These are phyloP conservation scores for Ctenomys sociabilis DNA, from an alignment of 2,113 vertebrate genomes.

Conservation along the genomic window DNA sequence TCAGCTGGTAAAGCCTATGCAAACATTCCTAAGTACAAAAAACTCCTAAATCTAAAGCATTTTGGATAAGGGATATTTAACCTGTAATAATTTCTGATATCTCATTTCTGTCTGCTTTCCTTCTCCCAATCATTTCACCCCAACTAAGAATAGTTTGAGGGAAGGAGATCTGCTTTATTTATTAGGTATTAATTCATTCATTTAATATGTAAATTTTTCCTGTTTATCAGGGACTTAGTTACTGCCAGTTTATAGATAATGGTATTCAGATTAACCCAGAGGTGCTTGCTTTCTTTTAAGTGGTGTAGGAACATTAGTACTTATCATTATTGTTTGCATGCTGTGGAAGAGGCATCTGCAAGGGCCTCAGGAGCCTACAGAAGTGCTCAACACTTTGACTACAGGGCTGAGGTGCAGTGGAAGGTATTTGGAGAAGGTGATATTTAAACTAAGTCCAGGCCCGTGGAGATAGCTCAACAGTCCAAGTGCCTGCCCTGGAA, in stretches of 20 bases:
- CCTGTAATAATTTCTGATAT: background rate
- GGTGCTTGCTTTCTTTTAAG: background rate
- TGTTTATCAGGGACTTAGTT: background rate
- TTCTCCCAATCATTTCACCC: background rate
- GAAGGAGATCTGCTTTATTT: background rate
- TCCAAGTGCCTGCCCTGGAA: too few relatives aligned
- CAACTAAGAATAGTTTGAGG: background rate
- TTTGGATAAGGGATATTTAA: background rate
- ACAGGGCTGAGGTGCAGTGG: background rate
- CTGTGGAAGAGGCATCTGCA: background rate
- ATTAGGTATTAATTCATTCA: conserved; percentile 15
- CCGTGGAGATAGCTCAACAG: too few relatives aligned
- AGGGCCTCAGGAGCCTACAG: background rate
- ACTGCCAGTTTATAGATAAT: background rate
- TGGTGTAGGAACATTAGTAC: background rate
- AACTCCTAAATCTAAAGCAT: background rate
- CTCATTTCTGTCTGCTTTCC: background rate
- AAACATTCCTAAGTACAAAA: background rate
- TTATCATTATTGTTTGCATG: background rate
- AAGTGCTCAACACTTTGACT: background rate
- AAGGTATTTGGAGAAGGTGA: background rate
- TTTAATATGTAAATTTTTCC: background rate
- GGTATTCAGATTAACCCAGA: background rate
- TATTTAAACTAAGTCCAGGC: background rate
- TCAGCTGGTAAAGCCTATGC: background rate